phyloP scores from a whole-genome alignment of 2,888 invertebrate species.

The Agriopis leucophaearia region DNA sequence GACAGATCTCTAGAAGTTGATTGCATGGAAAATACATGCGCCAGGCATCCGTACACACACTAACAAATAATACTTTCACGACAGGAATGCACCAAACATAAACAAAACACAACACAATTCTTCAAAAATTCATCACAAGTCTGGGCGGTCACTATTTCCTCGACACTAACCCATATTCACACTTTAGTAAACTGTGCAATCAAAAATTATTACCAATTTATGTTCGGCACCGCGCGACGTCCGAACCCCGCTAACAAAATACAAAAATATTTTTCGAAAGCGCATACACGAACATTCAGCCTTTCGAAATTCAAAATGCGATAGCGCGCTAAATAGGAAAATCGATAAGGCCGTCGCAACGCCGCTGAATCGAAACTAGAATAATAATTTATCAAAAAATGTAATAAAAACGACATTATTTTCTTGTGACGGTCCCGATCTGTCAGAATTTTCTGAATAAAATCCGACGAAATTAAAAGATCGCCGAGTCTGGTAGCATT shows the following conservation, averaged over 20 bases:
- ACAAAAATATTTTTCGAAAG: slow-evolving; percentile 83
- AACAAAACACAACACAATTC: slow-evolving; percentile 70
- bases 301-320: slow-evolving; percentile 84
- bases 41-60: slow-evolving; percentile 72
- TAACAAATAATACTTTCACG: slow-evolving; percentile 78
- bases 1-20: slow-evolving; percentile 44
- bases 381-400: slow-evolving; percentile 86
- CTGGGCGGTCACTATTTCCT: slow-evolving; percentile 61
- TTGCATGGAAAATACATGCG: slow-evolving; percentile 46
- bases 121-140: slow-evolving; percentile 69
- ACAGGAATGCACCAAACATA: slow-evolving; percentile 70
- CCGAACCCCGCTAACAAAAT: slow-evolving; percentile 79
- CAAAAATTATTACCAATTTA: slow-evolving; percentile 85
- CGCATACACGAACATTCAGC: slow-evolving; percentile 79
- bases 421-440: slow-evolving; percentile 78
- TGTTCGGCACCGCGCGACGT: slow-evolving; percentile 74
- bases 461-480: slow-evolving; percentile 62
- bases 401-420: slow-evolving; percentile 86
- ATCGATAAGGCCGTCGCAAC: slow-evolving; percentile 81
- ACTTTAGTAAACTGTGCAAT: slow-evolving; percentile 80
- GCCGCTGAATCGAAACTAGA: slow-evolving; percentile 79
- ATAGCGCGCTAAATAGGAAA: slow-evolving; percentile 83
- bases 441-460: slow-evolving; percentile 82
- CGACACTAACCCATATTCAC: slow-evolving; percentile 84
- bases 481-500: slow-evolving; percentile 42